A percentile compares a stretch with the other conserved stretches of the same genome.
Conservation (phyloP, 2,888 invertebrate genomes). For the Timema cristinae region DNA sequence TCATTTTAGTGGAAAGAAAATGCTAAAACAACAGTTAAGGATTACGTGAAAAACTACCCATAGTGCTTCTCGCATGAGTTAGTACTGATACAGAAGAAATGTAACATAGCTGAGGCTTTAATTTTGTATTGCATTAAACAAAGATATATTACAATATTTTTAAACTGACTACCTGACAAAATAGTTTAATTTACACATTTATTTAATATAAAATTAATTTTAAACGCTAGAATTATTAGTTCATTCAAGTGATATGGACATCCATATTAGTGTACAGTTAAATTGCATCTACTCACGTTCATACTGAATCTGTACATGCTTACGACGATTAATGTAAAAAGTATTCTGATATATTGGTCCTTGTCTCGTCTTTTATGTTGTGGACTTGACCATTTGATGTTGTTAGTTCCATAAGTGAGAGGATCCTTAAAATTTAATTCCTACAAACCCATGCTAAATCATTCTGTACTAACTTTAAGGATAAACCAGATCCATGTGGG, state of each 20-base stretch:
- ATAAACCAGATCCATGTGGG: slow-evolving; percentile 3
- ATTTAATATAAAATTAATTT: slow-evolving; percentile 1
- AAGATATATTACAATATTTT: background rate
- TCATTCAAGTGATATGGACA: background rate
- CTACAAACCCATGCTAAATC: background rate
- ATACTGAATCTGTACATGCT: too few relatives aligned
- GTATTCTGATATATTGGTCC: background rate
- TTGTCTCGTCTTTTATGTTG: background rate
- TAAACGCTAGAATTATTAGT: background rate
- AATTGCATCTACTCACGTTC: background rate
- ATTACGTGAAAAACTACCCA: background rate
- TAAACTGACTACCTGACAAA: background rate
- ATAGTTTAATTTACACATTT: background rate
- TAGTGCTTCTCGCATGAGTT: background rate
- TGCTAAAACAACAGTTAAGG: background rate
- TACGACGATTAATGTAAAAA: too few relatives aligned
- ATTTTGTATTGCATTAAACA: background rate
- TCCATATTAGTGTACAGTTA: background rate
- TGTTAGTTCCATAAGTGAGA: background rate
- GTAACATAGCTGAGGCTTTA: background rate
- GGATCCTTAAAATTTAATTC: background rate
- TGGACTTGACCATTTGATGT: background rate
- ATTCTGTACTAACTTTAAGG: background rate
- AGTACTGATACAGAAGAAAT: background rate
- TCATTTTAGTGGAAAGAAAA: too few relatives aligned